A percentile compares a stretch with the other conserved stretches of the same genome.
phyloP scores from a whole-genome alignment of 2,797 vertebrate genomes.

The Myotis pilosus region DNA sequence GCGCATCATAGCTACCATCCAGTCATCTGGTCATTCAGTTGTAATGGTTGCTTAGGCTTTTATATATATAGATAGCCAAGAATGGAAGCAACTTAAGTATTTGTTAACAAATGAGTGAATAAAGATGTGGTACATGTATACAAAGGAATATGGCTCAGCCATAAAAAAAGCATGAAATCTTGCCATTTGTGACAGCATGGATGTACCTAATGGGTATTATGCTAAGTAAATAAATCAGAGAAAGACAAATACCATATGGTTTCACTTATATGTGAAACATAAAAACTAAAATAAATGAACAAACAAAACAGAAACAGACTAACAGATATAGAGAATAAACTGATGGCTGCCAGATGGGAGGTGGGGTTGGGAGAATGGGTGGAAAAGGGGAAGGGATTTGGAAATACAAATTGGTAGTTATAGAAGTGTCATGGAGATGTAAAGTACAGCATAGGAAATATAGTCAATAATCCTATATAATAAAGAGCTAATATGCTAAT shows the following conservation, averaged over 20 bases:
- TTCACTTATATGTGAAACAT: not conserved
- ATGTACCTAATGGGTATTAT: not conserved
- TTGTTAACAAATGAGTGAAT: not conserved
- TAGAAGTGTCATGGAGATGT: not conserved
- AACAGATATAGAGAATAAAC: not conserved
- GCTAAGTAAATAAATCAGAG: not conserved
- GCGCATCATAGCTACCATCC: too few relatives aligned
- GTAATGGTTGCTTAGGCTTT: too few relatives aligned
- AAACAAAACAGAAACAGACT: not conserved
- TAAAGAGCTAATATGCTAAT: too few relatives aligned
- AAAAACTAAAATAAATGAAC: not conserved
- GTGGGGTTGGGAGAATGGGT: not conserved
- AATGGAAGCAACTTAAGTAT: not conserved
- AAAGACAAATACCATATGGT: not conserved
- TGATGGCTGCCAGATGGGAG: not conserved
- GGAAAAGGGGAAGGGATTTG: not conserved
- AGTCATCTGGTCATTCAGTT: too few relatives aligned
- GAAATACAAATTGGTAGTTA: not conserved
- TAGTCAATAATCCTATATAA: not conserved
- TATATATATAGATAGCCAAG: not conserved
- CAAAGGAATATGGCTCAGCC: not conserved
- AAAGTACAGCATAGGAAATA: not conserved
- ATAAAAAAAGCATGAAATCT: not conserved
- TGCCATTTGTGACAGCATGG: not conserved
- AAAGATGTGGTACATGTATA: not conserved